These are phyloP conservation scores for Chalcis sispes DNA, from an alignment of 2,888 invertebrate genomes.

Conservation along the genomic window DNA sequence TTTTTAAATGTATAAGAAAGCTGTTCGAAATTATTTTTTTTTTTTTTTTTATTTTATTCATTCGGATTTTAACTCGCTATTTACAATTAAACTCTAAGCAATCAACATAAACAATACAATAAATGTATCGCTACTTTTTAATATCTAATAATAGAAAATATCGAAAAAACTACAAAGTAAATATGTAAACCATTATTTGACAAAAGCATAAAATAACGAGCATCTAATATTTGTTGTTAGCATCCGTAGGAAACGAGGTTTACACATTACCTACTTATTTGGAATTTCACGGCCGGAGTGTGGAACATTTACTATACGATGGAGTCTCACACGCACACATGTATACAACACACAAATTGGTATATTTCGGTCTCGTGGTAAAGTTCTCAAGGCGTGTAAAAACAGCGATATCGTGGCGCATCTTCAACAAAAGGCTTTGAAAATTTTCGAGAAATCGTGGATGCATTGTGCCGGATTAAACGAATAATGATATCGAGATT, in stretches of 20 bases:
- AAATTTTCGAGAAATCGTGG: slow-evolving; percentile 35
- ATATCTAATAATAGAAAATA: no score
- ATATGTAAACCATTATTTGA: background rate
- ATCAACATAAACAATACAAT: no score
- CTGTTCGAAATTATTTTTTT: background rate
- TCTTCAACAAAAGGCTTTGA: slow-evolving; percentile 15
- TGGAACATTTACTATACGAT: slow-evolving; percentile 28
- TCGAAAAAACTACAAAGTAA: slow-evolving; percentile 1
- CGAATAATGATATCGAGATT: background rate
- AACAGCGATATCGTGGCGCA: slow-evolving; percentile 25
- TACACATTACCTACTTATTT: slow-evolving; percentile 54
- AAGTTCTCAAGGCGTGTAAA: slow-evolving; percentile 26
- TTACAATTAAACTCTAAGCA: no score
- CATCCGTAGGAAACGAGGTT: slow-evolving; percentile 30
- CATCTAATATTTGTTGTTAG: slow-evolving; percentile 34
- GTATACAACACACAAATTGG: background rate
- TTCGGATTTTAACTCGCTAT: no score
- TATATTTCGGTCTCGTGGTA: slow-evolving; percentile 21
- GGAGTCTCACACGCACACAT: background rate
- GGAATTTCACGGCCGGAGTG: slow-evolving; percentile 46
- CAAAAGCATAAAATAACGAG: slow-evolving; percentile 4
- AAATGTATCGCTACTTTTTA: no score
- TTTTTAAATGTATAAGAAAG: no score
- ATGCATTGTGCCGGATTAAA: slow-evolving; percentile 18
- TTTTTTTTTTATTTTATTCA: no score